Percentiles rank a stretch among this genome's conserved stretches.
These are phyloP conservation scores for Trematomus bernacchii DNA, from an alignment of 2,797 vertebrate species.

Conservation along the genomic window DNA sequence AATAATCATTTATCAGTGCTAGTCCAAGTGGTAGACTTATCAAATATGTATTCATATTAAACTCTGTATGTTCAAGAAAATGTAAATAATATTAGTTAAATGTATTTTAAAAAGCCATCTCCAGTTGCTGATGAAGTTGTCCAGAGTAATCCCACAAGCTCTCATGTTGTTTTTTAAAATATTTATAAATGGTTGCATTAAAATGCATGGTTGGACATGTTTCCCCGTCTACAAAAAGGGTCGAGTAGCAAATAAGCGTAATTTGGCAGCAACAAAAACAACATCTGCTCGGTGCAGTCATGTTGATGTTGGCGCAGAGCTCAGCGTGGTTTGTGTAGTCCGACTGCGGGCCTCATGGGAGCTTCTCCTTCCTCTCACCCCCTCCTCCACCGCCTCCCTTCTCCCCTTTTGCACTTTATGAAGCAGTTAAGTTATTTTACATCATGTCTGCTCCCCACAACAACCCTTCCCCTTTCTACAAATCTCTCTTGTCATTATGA, in stretches of 20 bases:
- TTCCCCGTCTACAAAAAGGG: conserved; percentile 62
- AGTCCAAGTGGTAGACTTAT: neutral
- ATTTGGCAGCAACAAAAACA: conserved; percentile 69
- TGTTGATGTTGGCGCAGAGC: conserved; percentile 77
- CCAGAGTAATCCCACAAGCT: neutral
- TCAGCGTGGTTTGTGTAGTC: conserved; percentile 64
- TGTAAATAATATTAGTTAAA: too few species aligned
- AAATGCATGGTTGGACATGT: conserved; percentile 25
- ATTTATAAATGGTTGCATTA: neutral
- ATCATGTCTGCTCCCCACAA: conserved; percentile 78
- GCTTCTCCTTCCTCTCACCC: conserved; percentile 61
- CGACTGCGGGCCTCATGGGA: conserved; percentile 69
- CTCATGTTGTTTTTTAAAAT: neutral
- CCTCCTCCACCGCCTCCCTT: conserved; percentile 5
- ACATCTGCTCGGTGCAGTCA: conserved; percentile 56
- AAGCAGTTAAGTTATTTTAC: conserved; percentile 82
- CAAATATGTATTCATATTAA: too few species aligned
- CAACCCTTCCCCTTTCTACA: conserved; percentile 52
- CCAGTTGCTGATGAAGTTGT: neutral
- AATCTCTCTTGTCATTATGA: conserved; percentile 79
- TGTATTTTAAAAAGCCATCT: too few species aligned
- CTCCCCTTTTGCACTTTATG: conserved; percentile 64
- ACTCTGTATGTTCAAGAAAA: too few species aligned
- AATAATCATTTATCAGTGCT: neutral
- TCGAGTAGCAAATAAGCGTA: conserved; percentile 46